Evolutionary conservation across 2,888 invertebrate species (phyloP).

Genomic region (Laothoe populi): DNA sequence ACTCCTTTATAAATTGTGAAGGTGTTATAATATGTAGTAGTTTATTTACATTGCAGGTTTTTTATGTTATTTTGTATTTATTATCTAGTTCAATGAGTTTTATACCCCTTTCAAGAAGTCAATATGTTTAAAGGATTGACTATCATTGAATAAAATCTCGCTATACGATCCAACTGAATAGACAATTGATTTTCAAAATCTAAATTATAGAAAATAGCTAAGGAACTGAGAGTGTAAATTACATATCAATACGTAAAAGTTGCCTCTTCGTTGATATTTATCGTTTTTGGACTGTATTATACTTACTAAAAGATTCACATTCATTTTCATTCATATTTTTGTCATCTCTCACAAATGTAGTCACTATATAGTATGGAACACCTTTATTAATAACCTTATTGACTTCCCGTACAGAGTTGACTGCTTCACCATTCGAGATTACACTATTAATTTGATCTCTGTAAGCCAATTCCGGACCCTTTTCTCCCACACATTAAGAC

Average conservation of each 20-base stretch:
- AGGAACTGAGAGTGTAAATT: no score
- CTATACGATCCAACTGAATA: no score
- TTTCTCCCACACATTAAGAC: constrained; percentile 19
- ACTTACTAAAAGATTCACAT: no score
- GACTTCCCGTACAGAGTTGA: background rate
- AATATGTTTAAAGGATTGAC: no score
- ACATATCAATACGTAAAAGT: no score
- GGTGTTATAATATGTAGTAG: background rate
- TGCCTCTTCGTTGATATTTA: no score
- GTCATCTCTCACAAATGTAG: background rate
- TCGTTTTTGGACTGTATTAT: no score
- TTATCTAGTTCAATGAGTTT: background rate
- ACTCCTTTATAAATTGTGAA: background rate
- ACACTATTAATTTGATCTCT: constrained; percentile 12
- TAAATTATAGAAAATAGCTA: no score
- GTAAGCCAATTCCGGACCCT: constrained; percentile 12
- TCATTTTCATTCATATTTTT: background rate
- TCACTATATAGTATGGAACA: background rate
- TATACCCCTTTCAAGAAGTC: no score
- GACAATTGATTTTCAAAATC: no score
- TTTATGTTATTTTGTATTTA: background rate
- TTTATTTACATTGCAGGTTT: background rate
- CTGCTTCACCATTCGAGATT: background rate
- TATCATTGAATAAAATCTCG: no score
- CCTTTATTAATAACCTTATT: background rate